phyloP scores from a whole-genome alignment of 2,888 invertebrate genomes.

The Achlya flavicornis region DNA sequence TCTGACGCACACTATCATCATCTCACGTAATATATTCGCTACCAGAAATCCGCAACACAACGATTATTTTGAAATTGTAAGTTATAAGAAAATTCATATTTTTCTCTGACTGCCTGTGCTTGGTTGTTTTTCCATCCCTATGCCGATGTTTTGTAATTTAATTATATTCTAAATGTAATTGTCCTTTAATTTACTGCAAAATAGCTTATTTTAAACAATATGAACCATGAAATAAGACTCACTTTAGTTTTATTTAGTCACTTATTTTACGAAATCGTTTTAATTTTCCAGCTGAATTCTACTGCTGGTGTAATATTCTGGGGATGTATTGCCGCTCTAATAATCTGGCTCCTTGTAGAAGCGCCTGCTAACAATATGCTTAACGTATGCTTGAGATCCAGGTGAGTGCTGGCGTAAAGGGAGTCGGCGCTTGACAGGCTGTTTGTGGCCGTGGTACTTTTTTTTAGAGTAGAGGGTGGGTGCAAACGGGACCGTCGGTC shows the following conservation, averaged over 20 bases:
- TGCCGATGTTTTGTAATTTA: too few species aligned
- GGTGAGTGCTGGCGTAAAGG: slow-evolving; percentile 39
- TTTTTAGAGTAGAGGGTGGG: too few species aligned
- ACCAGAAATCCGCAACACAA: slow-evolving; percentile 73
- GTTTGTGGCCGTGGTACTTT: too few species aligned
- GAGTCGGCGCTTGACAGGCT: too few species aligned
- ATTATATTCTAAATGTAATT: too few species aligned
- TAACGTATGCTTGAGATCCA: slow-evolving; percentile 41
- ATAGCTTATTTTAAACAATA: background rate
- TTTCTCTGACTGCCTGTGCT: too few species aligned
- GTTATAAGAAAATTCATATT: slow-evolving; percentile 18
- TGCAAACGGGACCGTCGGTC: too few species aligned
- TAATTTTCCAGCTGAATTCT: slow-evolving; percentile 64
- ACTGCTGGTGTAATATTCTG: slow-evolving; percentile 74
- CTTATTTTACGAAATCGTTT: background rate
- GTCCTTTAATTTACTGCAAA: too few species aligned
- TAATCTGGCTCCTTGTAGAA: slow-evolving; percentile 81
- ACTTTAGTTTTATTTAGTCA: background rate
- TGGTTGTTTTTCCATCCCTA: too few species aligned
- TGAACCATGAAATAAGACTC: too few species aligned
- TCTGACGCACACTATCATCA: slow-evolving; percentile 81
- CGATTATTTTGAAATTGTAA: slow-evolving; percentile 60
- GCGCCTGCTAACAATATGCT: slow-evolving; percentile 81
- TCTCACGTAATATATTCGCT: slow-evolving; percentile 75
- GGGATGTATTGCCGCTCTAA: slow-evolving; percentile 70